Percentiles rank a stretch among this genome's conserved stretches.
phyloP scores from a whole-genome alignment of 2,113 vertebrate species.

The Brienomyrus longianalis region DNA sequence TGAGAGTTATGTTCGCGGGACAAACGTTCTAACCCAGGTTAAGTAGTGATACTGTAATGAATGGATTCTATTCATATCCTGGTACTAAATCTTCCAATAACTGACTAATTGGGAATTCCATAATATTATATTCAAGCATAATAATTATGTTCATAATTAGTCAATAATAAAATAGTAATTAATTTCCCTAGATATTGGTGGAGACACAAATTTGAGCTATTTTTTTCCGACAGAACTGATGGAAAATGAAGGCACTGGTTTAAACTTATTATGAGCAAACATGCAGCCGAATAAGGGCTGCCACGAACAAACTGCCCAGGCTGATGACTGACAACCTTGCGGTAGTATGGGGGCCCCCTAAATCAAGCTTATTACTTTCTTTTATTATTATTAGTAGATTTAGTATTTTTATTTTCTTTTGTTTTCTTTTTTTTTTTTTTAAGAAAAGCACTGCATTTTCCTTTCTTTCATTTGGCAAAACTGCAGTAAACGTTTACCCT shows the following conservation, averaged over 20 bases:
- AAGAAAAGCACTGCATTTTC: neutral
- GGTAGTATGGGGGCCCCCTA: neutral
- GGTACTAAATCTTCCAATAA: too few species aligned
- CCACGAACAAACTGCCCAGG: neutral
- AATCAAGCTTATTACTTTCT: too few species aligned
- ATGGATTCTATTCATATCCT: too few species aligned
- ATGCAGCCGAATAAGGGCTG: neutral
- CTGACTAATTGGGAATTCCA: too few species aligned
- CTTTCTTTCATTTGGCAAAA: neutral
- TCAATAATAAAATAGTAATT: too few species aligned
- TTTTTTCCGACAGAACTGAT: neutral
- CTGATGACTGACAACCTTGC: neutral
- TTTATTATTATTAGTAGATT: neutral
- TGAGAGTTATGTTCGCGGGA: too few species aligned
- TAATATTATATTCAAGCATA: too few species aligned
- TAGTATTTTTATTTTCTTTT: neutral
- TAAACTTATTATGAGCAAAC: slow-evolving; percentile 8
- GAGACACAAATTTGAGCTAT: neutral
- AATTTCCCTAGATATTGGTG: too few species aligned
- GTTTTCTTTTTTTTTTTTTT: neutral
- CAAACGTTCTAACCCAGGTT: too few species aligned
- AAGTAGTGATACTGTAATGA: too few species aligned
- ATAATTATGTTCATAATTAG: too few species aligned
- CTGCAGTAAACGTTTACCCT: neutral
- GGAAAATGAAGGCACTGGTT: neutral